Conservation (phyloP, 1,140 invertebrate genomes). For the Coelopa frigida region DNA sequence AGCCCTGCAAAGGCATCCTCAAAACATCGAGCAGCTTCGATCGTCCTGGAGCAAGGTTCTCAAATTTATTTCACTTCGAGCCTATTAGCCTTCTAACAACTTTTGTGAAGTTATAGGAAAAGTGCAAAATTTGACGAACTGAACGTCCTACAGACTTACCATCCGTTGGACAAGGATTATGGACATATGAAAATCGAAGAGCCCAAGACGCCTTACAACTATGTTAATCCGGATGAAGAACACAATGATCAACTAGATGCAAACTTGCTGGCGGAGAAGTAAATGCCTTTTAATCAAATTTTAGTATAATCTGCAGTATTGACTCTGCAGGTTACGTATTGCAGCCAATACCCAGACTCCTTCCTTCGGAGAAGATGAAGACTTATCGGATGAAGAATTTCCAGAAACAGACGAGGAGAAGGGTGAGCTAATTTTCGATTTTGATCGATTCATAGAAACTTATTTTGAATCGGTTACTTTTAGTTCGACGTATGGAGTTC, state of each 20-base stretch:
- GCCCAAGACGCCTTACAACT: conserved; percentile 92
- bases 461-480: conserved; percentile 16
- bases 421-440: conserved; percentile 28
- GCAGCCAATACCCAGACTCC: conserved; percentile 42
- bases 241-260: conserved; percentile 71
- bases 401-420: conserved; percentile 55
- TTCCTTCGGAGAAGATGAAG: conserved; percentile 52
- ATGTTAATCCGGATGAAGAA: conserved; percentile 62
- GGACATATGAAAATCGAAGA: conserved; percentile 99
- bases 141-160: conserved; percentile 97
- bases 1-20: conserved; percentile 83
- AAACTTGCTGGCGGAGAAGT: conserved; percentile 67
- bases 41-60: conserved; percentile 49
- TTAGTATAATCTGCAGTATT: not conserved
- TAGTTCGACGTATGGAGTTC: conserved; percentile 67
- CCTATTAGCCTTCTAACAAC: no score
- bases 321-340: conserved; percentile 44
- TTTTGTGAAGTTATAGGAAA: conserved; percentile 55
- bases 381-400: conserved; percentile 55
- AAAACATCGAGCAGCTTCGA: conserved; percentile 88
- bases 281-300: conserved; percentile 9
- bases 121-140: conserved; percentile 96
- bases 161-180: conserved; percentile 97
- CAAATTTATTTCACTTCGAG: conserved; percentile 24
- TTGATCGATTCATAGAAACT: not conserved